Base-by-base conservation (phyloP, 2,113 vertebrate genomes). In the Cettia cetti region DNA sequence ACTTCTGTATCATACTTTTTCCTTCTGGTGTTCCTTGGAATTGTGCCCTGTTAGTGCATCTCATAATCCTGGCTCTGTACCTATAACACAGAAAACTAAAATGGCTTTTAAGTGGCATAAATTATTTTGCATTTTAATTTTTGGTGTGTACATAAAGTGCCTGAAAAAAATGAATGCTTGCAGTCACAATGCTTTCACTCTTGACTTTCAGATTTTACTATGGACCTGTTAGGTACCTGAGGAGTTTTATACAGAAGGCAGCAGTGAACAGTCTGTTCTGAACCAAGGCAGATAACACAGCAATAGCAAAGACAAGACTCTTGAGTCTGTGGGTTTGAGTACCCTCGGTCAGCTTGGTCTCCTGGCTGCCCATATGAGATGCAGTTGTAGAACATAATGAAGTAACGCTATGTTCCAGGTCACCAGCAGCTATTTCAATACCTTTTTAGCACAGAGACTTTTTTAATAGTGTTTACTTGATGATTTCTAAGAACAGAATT, bases 401-500 rank as follows among this genome's bases (percentile, higher is more conserved):
- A 84, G 26, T 50, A 75, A 56, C 0, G 2, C 33, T 2, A 37
- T 87, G 77, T 64, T 78, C 70, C n/a, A 53, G 70, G 70, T 82
- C 63, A 61, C 57, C 10, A 7, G 26, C 57, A 92, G 33, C 70
- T 85, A 56, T 76, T 68, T 79, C 57, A 79, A 13, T 89, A 69
- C 57, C 49, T 78, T 31, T 82, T 89, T 89, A 91, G n/a, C n/a
- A 40, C 2, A 44, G 49, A 92, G 57, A 42, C 16, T 66, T 81
- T 71, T 28, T 1, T 0, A 78, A 57, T 69, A 52, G 47, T 21
- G 31, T 91, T 88, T 87, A 72, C 75, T 85, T 82, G 26, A 68
- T 82, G 56, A 45, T 93, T 94, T 96, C 60, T 59, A 92, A 54
- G 94, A 94, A 82, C 70, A 96, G 75, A 76, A 88, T 93, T 94